phyloP scores from a whole-genome alignment of 2,797 vertebrate genomes.

The Urocyon cinereoargenteus region DNA sequence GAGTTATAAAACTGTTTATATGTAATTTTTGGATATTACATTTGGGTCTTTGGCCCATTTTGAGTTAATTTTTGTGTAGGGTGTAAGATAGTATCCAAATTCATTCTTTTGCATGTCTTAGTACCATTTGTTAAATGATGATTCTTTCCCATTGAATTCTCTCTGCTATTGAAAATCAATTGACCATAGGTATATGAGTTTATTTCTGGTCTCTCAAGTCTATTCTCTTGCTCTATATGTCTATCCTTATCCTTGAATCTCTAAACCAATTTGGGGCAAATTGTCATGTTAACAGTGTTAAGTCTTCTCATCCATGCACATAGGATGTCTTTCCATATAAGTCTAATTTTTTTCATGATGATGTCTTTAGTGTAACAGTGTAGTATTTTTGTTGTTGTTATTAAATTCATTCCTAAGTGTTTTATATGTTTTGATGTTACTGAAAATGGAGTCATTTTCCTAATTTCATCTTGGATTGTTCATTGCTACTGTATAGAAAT shows the following conservation, averaged over 20 bases:
- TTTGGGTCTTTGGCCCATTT: not conserved
- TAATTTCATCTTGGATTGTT: constrained; percentile 57
- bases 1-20: not conserved
- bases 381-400: not conserved
- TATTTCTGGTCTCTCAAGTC: not conserved
- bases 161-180: not conserved
- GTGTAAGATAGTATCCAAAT: not conserved
- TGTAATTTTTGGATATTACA: not conserved
- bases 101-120: not conserved
- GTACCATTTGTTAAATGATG: not conserved
- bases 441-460: not conserved
- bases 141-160: not conserved
- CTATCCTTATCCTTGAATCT: not conserved
- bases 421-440: constrained; percentile 52
- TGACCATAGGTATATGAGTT: not conserved
- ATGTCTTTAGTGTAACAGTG: not conserved
- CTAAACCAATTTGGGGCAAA: not conserved
- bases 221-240: not conserved
- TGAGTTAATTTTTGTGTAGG: constrained; percentile 1
- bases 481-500: constrained; percentile 28
- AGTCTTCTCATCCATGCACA: not conserved
- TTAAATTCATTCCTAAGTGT: constrained; percentile 30
- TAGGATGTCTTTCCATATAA: not conserved
- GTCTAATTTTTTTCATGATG: not conserved
- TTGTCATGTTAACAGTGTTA: not conserved